These are phyloP conservation scores for Calyptommatus sinebrachiatus DNA, from an alignment of 2,113 vertebrate genomes.

Conservation along the genomic window DNA sequence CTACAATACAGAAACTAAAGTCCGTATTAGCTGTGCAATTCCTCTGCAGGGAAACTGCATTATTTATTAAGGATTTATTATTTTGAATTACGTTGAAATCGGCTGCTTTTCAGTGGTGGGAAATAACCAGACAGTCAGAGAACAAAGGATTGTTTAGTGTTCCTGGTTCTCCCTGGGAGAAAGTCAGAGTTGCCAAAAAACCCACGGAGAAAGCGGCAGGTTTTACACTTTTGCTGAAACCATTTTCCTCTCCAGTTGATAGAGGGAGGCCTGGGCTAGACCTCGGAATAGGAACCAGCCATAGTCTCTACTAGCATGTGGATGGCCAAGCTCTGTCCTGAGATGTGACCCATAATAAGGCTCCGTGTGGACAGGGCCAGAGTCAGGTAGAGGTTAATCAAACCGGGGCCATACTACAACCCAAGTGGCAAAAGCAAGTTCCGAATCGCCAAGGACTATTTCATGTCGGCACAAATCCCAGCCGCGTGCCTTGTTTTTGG, in stretches of 20 bases:
- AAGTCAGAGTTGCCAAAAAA: conserved; percentile 30
- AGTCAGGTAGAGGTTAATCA: conserved; percentile 1
- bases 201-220: conserved; percentile 25
- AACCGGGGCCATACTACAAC: not conserved
- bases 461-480: not conserved
- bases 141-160: conserved; percentile 36
- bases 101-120: conserved; percentile 16
- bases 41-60: conserved; percentile 6
- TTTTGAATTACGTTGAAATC: conserved; percentile 25
- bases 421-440: not conserved
- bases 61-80: conserved; percentile 17
- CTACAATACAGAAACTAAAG: not conserved
- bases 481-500: not conserved
- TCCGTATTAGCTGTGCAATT: not conserved
- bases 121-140: conserved; percentile 23
- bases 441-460: not conserved
- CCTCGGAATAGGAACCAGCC: too few species aligned
- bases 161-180: conserved; percentile 29
- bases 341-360: too few species aligned
- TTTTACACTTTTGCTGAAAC: not conserved
- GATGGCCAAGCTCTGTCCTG: too few species aligned
- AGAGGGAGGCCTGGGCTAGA: too few species aligned
- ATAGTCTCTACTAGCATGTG: too few species aligned
- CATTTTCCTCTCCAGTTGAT: conserved; percentile 13
- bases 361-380: too few species aligned